A percentile compares a stretch with the other conserved stretches of the same genome.
Conservation (phyloP, 2,888 invertebrate species). For the Pseudococcus longispinus region DNA sequence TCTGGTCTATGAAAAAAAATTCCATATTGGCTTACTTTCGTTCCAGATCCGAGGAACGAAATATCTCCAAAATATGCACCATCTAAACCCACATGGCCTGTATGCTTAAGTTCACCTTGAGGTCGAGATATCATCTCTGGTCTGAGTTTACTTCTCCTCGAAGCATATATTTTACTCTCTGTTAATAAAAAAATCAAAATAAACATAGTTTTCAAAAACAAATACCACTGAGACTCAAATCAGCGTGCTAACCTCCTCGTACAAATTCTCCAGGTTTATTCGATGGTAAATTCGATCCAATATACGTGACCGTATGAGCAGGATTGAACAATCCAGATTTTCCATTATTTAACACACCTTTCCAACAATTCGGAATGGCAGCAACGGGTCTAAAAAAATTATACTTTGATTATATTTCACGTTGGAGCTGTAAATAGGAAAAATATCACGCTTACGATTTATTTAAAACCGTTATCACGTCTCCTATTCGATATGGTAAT, state of each 20-base stretch:
- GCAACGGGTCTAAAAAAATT: slow-evolving; percentile 66
- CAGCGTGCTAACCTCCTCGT: slow-evolving; percentile 62
- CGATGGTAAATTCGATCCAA: slow-evolving; percentile 77
- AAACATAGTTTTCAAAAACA: background rate
- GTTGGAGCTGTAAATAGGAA: background rate
- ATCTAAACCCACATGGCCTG: slow-evolving; percentile 93
- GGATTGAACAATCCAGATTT: slow-evolving; percentile 95
- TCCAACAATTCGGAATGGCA: slow-evolving; percentile 74
- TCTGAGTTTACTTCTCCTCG: slow-evolving; percentile 68
- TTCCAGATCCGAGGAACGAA: slow-evolving; percentile 70
- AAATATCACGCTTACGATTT: slow-evolving; percentile 67
- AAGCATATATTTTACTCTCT: slow-evolving; percentile 70
- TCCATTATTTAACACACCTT: slow-evolving; percentile 86
- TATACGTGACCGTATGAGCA: slow-evolving; percentile 83
- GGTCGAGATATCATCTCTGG: slow-evolving; percentile 96
- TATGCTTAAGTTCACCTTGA: slow-evolving; percentile 96
- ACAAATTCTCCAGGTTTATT: slow-evolving; percentile 67
- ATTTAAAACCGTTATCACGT: slow-evolving; percentile 91
- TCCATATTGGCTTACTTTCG: slow-evolving; percentile 59
- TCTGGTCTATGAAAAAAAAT: too few species aligned
- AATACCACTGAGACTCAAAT: background rate
- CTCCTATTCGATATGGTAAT: slow-evolving; percentile 83
- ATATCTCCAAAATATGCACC: slow-evolving; percentile 97
- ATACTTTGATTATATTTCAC: background rate
- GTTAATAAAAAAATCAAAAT: slow-evolving; percentile 51